Evolutionary conservation across 2,797 vertebrate genomes (phyloP).

Genomic region (Centroberyx gerrardi): DNA sequence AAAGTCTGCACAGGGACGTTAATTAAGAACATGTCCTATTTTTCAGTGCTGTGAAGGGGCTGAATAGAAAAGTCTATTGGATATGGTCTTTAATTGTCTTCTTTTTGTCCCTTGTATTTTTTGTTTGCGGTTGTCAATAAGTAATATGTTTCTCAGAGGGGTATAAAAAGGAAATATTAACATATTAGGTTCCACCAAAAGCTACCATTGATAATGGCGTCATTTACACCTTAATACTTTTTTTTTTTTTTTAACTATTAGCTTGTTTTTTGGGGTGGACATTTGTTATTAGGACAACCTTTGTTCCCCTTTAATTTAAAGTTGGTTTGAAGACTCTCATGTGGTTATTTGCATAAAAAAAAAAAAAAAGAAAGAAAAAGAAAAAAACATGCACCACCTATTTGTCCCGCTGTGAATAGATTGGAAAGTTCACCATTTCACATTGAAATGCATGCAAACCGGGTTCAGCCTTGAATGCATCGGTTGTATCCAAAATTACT

Average conservation of each 20-base stretch:
- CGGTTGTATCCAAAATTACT: slow-evolving; percentile 23
- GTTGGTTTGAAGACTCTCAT: slow-evolving; percentile 6
- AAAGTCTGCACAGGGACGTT: slow-evolving; percentile 45
- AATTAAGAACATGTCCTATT: slow-evolving; percentile 42
- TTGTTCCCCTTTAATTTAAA: slow-evolving; percentile 13
- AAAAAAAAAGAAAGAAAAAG: neutral
- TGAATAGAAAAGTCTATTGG: slow-evolving; percentile 16
- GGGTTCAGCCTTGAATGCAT: slow-evolving; percentile 29
- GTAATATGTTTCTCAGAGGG: slow-evolving; percentile 12
- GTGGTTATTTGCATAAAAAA: slow-evolving; percentile 25
- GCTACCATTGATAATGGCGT: slow-evolving; percentile 18
- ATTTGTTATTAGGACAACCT: neutral
- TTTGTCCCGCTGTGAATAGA: slow-evolving; percentile 30
- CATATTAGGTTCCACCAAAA: slow-evolving; percentile 11
- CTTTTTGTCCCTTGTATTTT: slow-evolving; percentile 22
- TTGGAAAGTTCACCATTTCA: slow-evolving; percentile 28
- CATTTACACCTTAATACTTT: neutral
- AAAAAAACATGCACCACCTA: slow-evolving; percentile 8
- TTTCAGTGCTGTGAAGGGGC: slow-evolving; percentile 19
- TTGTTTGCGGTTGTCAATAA: slow-evolving; percentile 7
- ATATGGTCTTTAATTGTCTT: slow-evolving; percentile 28
- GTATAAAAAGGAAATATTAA: slow-evolving; percentile 28
- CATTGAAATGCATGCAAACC: slow-evolving; percentile 44
- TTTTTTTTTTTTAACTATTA: neutral
- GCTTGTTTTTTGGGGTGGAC: slow-evolving; percentile 4